phyloP scores from a whole-genome alignment of 1,140 invertebrate genomes.

The Micrasema longulum region DNA sequence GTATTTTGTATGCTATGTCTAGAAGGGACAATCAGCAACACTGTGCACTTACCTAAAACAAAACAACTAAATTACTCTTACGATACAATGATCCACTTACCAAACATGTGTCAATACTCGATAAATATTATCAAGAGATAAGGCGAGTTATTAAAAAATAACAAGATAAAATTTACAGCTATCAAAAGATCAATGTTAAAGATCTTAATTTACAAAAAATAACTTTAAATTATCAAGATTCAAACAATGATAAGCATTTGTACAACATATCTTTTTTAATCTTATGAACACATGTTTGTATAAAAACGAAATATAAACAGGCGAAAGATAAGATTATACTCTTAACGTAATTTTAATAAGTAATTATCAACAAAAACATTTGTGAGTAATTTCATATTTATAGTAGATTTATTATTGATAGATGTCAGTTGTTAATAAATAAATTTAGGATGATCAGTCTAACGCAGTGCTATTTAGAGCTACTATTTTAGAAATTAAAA shows the following conservation, averaged over 20 bases:
- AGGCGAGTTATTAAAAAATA: constrained; percentile 19
- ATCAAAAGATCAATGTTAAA: constrained; percentile 28
- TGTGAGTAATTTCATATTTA: no score
- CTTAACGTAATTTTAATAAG: not conserved
- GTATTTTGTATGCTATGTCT: not conserved
- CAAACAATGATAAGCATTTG: constrained; percentile 15
- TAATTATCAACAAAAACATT: no score
- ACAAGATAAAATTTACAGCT: constrained; percentile 17
- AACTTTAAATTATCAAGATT: constrained; percentile 5
- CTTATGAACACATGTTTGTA: constrained; percentile 17
- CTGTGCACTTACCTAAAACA: constrained; percentile 33
- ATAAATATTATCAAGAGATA: constrained; percentile 21
- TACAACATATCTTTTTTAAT: not conserved
- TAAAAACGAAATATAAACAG: constrained; percentile 1
- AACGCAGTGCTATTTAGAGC: no score
- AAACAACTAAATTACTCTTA: not conserved
- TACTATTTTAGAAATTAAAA: no score
- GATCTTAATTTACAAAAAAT: constrained; percentile 26
- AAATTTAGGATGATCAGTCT: no score
- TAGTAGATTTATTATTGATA: no score
- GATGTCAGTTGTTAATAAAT: no score
- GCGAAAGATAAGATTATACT: not conserved
- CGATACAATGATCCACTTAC: no score
- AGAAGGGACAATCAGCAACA: constrained; percentile 2
- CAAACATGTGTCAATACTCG: not conserved